phyloP scores from a whole-genome alignment of 2,113 vertebrate genomes.

The Meleagris gallopavo region DNA sequence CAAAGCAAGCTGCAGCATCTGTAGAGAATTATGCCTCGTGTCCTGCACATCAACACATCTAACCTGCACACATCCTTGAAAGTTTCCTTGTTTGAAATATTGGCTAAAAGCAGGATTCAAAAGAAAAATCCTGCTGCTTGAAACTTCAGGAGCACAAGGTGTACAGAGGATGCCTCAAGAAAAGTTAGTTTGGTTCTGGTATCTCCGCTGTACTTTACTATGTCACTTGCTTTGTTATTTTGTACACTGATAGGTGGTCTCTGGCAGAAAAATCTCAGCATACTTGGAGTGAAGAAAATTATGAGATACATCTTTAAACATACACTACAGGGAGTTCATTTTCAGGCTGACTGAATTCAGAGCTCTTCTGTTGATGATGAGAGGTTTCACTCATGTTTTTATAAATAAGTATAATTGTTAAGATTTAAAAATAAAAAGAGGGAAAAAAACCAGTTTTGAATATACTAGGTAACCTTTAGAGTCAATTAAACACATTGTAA shows the following conservation, averaged over 20 bases:
- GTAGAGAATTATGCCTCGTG: neutral
- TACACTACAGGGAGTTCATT: neutral
- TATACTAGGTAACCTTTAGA: neutral
- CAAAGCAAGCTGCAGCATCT: neutral
- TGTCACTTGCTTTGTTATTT: neutral
- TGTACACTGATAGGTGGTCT: neutral
- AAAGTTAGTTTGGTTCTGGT: neutral
- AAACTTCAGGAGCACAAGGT: neutral
- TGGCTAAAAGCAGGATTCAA: neutral
- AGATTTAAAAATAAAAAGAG: neutral
- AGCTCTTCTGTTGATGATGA: neutral
- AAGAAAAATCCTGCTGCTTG: neutral
- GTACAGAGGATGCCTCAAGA: neutral
- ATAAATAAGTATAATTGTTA: neutral
- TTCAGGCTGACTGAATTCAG: neutral
- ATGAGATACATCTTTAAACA: neutral
- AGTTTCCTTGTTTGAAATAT: neutral
- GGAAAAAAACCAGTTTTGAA: neutral
- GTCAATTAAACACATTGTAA: neutral
- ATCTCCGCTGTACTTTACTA: neutral
- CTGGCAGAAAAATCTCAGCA: neutral
- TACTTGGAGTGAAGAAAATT: neutral
- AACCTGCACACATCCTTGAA: neutral
- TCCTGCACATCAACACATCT: neutral
- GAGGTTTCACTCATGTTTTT: neutral